phyloP scores from a whole-genome alignment of 2,888 invertebrate genomes.

The Chamaedrilus cognettii region DNA sequence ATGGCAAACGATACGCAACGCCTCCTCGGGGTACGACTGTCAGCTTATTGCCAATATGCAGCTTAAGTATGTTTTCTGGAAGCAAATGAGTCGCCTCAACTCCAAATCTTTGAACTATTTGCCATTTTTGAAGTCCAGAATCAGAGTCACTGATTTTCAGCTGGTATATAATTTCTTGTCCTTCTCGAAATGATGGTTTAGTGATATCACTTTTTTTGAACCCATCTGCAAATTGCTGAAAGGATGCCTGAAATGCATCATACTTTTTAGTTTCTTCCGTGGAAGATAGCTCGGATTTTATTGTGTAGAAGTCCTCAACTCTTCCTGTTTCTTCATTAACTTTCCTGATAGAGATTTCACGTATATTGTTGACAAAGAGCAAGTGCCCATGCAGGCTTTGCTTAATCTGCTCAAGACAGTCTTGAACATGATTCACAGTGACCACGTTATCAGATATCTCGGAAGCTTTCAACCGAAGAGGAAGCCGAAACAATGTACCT shows the following conservation, averaged over 20 bases:
- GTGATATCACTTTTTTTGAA: constrained; percentile 21
- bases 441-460: constrained; percentile 39
- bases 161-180: constrained; percentile 28
- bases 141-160: constrained; percentile 33
- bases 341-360: constrained; percentile 40
- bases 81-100: constrained; percentile 28
- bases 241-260: constrained; percentile 26
- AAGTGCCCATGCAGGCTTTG: constrained; percentile 42
- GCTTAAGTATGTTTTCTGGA: constrained; percentile 33
- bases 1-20: constrained; percentile 26
- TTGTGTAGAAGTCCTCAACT: constrained; percentile 14
- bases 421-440: constrained; percentile 28
- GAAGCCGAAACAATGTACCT: constrained; percentile 50
- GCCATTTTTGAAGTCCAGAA: constrained; percentile 39
- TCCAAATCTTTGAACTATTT: constrained; percentile 43
- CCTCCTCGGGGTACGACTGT: constrained; percentile 36
- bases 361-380: constrained; percentile 49
- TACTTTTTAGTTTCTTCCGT: constrained; percentile 22
- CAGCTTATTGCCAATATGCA: constrained; percentile 38
- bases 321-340: constrained; percentile 23
- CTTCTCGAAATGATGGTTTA: constrained; percentile 22
- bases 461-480: constrained; percentile 44
- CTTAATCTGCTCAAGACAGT: constrained; percentile 40
- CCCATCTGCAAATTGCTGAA: constrained; percentile 16
- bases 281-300: constrained; percentile 26